Evolutionary conservation across 2,797 vertebrate species (phyloP).

Genomic region (Gymnopithys bicolor): DNA sequence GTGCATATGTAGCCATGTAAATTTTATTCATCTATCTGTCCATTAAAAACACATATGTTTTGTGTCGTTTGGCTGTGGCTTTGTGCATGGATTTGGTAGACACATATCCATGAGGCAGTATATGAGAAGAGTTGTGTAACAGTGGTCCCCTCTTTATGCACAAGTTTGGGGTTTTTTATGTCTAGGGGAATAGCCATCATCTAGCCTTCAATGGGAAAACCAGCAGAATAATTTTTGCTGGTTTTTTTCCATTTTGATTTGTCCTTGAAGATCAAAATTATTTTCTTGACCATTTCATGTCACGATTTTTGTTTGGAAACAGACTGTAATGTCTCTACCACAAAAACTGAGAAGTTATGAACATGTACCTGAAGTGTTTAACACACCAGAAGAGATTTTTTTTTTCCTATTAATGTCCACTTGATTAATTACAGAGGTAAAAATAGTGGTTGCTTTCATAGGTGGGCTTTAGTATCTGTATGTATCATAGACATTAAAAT

Average conservation of each 20-base stretch:
- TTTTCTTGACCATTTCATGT: conserved; percentile 40
- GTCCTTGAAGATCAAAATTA: conserved; percentile 37
- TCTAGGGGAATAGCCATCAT: background rate
- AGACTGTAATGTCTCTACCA: background rate
- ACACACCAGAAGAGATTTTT: background rate
- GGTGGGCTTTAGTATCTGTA: background rate
- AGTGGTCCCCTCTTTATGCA: background rate
- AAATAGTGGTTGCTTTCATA: background rate
- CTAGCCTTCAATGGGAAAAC: background rate
- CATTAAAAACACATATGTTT: background rate
- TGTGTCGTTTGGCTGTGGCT: background rate
- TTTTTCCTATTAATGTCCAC: background rate
- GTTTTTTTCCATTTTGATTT: background rate
- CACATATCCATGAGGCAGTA: background rate
- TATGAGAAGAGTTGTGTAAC: background rate
- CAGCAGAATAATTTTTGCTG: background rate
- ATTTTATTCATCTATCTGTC: background rate
- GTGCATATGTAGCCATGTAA: background rate
- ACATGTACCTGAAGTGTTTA: background rate
- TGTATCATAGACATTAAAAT: background rate
- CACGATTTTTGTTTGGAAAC: conserved; percentile 35
- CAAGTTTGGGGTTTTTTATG: background rate
- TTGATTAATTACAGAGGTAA: background rate
- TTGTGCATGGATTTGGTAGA: background rate
- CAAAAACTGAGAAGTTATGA: background rate